Conservation (phyloP, 2,797 vertebrate species). For the Brachyrhaphis roseni region DNA sequence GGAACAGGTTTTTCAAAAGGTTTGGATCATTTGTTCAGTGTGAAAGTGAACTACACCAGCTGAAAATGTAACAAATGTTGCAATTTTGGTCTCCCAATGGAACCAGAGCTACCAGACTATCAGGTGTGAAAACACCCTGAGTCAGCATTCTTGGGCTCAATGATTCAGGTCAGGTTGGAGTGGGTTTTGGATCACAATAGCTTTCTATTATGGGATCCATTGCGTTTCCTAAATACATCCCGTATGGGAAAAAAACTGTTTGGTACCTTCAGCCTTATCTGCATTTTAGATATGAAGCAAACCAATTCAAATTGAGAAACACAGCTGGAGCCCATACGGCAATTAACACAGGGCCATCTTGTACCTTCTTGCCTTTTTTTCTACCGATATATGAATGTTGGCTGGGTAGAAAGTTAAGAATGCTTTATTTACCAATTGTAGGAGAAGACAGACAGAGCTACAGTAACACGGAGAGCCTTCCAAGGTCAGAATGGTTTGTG, state of each 20-base stretch:
- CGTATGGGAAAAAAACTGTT: background rate
- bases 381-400: background rate
- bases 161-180: background rate
- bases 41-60: background rate
- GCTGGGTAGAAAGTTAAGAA: constrained; percentile 6
- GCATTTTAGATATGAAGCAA: background rate
- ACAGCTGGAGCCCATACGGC: background rate
- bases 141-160: background rate
- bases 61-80: background rate
- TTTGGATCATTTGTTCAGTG: background rate
- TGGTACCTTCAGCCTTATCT: background rate
- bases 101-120: background rate
- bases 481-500: constrained; percentile 48
- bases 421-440: constrained; percentile 36
- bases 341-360: background rate
- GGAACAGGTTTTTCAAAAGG: background rate
- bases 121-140: background rate
- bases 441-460: constrained; percentile 29
- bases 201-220: background rate
- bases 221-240: background rate
- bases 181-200: background rate
- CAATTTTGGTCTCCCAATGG: background rate
- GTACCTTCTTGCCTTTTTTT: background rate
- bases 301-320: background rate
- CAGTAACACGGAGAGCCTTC: constrained; percentile 48